These are phyloP conservation scores for Drosophila triauraria DNA, from an alignment of 1,140 invertebrate species.

Conservation along the genomic window DNA sequence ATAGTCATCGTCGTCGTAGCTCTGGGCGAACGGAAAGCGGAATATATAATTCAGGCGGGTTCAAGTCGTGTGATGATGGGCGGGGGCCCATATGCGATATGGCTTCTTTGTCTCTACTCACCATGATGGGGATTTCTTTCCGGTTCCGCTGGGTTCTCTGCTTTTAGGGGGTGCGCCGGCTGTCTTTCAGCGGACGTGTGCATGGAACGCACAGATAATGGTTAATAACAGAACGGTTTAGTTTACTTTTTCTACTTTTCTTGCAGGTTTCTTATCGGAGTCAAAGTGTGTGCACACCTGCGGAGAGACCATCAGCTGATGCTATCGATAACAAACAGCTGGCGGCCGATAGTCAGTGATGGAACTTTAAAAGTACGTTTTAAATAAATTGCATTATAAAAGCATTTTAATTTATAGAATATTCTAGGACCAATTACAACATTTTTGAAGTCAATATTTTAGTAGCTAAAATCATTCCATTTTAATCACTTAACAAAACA, in stretches of 20 bases:
- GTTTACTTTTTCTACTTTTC: constrained; percentile 51
- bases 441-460: no score
- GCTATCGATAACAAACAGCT: constrained; percentile 42
- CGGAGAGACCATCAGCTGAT: constrained; percentile 55
- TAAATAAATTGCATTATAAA: no score
- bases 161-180: constrained; percentile 13
- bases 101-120: constrained; percentile 73
- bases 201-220: constrained; percentile 44
- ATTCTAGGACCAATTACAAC: no score
- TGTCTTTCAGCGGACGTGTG: constrained; percentile 2
- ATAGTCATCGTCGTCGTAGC: constrained; percentile 89
- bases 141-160: constrained; percentile 38
- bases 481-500: constrained; percentile 31
- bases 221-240: constrained; percentile 5
- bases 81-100: constrained; percentile 32
- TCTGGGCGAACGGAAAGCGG: constrained; percentile 81
- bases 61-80: constrained; percentile 10
- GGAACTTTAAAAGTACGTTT: not conserved
- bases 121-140: constrained; percentile 50
- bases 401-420: not conserved
- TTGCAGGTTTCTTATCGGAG: constrained; percentile 68
- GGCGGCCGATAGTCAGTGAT: constrained; percentile 15
- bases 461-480: constrained; percentile 8
- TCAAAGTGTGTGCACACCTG: constrained; percentile 67
- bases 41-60: constrained; percentile 26